Conservation (phyloP, 2,113 vertebrate species). For the Prinia subflava region DNA sequence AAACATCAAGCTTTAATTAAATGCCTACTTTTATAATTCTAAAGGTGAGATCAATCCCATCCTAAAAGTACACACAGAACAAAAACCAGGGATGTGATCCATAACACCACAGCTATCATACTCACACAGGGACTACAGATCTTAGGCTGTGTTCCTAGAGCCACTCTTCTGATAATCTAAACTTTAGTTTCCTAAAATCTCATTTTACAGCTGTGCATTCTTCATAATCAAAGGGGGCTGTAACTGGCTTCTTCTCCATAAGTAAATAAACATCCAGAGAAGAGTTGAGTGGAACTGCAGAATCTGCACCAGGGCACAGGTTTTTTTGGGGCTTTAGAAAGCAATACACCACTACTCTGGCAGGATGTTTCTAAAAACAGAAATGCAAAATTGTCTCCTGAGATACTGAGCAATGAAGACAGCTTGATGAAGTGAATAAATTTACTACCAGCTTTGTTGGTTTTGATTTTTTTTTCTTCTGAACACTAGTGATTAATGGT, state of each 20-base stretch:
- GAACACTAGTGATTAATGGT: neutral
- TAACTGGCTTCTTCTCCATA: neutral
- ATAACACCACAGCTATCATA: neutral
- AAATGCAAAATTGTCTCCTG: neutral
- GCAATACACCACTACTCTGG: neutral
- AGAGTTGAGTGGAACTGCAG: neutral
- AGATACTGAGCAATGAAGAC: neutral
- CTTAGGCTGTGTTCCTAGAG: neutral
- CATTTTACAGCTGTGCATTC: neutral
- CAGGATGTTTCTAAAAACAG: neutral
- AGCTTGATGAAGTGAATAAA: neutral
- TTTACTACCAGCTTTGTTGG: neutral
- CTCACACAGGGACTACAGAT: neutral
- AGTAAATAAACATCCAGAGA: neutral
- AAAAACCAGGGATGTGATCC: neutral
- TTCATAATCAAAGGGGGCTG: neutral
- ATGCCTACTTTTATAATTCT: neutral
- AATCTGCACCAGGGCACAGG: neutral
- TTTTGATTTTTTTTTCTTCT: neutral
- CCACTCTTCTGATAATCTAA: neutral
- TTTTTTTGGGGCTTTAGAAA: neutral
- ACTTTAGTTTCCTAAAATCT: neutral
- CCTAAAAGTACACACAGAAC: neutral
- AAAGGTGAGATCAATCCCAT: neutral
- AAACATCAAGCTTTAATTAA: neutral